These are phyloP conservation scores for Xiphophorus hellerii DNA, from an alignment of 2,113 vertebrate species.

Conservation along the genomic window DNA sequence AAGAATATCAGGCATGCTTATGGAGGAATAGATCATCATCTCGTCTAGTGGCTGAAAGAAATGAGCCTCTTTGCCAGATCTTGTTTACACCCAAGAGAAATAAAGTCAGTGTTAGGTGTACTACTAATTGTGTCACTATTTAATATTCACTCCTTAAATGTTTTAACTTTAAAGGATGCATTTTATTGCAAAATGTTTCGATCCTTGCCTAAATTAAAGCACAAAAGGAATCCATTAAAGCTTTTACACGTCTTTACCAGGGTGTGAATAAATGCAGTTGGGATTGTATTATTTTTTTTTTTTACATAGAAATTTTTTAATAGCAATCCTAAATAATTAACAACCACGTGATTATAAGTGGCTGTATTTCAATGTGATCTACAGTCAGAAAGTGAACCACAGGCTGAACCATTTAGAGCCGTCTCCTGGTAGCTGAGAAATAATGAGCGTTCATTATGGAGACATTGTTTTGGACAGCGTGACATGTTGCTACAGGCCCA, in stretches of 20 bases:
- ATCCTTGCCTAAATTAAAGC: no score
- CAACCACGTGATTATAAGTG: conserved; percentile 42
- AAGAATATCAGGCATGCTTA: neutral
- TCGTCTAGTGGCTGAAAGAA: neutral
- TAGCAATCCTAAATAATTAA: conserved; percentile 72
- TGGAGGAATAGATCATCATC: neutral
- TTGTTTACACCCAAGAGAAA: neutral
- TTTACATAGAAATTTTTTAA: conserved; percentile 31
- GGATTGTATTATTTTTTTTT: conserved; percentile 1
- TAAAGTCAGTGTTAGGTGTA: neutral
- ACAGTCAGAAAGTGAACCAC: conserved; percentile 10
- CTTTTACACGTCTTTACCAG: neutral
- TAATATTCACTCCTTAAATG: neutral
- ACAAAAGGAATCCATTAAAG: neutral
- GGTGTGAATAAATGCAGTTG: neutral
- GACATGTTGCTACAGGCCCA: conserved; percentile 47
- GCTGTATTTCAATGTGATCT: conserved; percentile 49
- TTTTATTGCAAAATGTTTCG: neutral
- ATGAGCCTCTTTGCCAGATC: neutral
- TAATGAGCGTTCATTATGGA: conserved; percentile 53
- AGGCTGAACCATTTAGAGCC: conserved; percentile 42
- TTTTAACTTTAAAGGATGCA: neutral
- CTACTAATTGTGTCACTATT: no score
- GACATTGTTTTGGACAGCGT: conserved; percentile 54
- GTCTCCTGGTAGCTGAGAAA: conserved; percentile 42